Percentiles rank a stretch among this genome's conserved stretches.
phyloP scores from a whole-genome alignment of 2,888 invertebrate genomes.

The Erynnis tages region DNA sequence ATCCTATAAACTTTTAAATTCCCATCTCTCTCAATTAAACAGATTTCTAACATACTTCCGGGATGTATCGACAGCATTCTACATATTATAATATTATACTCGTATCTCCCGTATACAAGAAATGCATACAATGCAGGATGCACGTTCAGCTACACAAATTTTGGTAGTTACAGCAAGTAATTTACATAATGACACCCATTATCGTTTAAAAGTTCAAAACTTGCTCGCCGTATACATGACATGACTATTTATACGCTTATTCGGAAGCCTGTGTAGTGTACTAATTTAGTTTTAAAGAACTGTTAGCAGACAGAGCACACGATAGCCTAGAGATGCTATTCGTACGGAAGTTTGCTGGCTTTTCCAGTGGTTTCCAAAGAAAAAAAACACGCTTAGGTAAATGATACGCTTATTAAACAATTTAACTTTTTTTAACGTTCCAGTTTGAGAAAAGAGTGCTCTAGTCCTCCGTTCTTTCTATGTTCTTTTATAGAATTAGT shows the following conservation, averaged over 20 bases:
- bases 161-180: slow-evolving; percentile 27
- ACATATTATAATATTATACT: not conserved
- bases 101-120: not conserved
- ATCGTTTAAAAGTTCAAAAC: slow-evolving; percentile 34
- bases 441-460: too few relatives aligned
- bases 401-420: too few relatives aligned
- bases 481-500: too few relatives aligned
- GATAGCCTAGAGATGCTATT: not conserved
- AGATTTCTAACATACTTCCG: too few relatives aligned
- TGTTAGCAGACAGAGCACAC: not conserved
- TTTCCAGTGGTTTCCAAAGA: too few relatives aligned
- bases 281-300: not conserved
- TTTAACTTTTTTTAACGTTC: too few relatives aligned
- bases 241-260: slow-evolving; percentile 32
- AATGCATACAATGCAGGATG: slow-evolving; percentile 18
- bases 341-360: too few relatives aligned
- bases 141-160: slow-evolving; percentile 15
- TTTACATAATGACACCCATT: slow-evolving; percentile 38
- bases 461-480: too few relatives aligned
- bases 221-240: slow-evolving; percentile 34
- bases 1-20: too few relatives aligned
- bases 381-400: too few relatives aligned
- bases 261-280: not conserved
- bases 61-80: not conserved
- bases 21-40: too few relatives aligned